Evolutionary conservation across 2,113 vertebrate genomes (phyloP), one percentile per base, ranked within the genome.

Genomic region (Thalassoma bifasciatum): DNA sequence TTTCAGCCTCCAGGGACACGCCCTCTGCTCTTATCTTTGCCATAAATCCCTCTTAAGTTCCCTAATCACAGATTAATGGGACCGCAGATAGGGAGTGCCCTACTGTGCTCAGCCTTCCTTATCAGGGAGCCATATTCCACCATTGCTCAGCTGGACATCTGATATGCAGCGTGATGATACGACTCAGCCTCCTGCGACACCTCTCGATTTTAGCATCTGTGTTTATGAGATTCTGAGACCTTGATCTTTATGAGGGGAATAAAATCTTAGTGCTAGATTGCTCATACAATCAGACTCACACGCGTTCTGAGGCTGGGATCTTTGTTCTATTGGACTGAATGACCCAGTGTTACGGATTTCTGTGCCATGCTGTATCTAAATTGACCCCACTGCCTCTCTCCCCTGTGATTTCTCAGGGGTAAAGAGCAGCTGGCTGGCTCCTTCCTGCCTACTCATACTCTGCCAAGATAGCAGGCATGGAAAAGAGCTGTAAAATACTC

Each of bases 21-120:
- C 87, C 89, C 87, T 77, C 77, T 82, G 77, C 82, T 85, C 88
- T 92, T 93, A 94, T 94, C 93, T 73, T 50, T 5, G 78, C 86
- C 87, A 88, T 92, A 92, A 94, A 93, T 93, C 91, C 90, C 84
- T 79, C 79, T 91, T 89, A 92, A 91, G 44, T 86, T 89, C 86
- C 80, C 86, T 95, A 94, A 95, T 94, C 91, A 86, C 86, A 72
- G 79, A 90, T 93, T 92, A 94, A 93, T 90, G 81, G 80, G 73
- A 66, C 82, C 85, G 82, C 47, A 90, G 91, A 92, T 90, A 86
- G 79, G 85, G 86, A 80, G 72, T 54, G 69, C 78, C 85, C 83
- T 67, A 78, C 90, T 72, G 72, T 82, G 77, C 58, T 77, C 44
- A 58, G 66, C 53, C 72, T 58, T 70, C 72, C 86, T 93, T 92